Percentiles rank a stretch among this genome's conserved stretches.
phyloP scores from a whole-genome alignment of 2,888 invertebrate genomes.

The Athetis lepigone region DNA sequence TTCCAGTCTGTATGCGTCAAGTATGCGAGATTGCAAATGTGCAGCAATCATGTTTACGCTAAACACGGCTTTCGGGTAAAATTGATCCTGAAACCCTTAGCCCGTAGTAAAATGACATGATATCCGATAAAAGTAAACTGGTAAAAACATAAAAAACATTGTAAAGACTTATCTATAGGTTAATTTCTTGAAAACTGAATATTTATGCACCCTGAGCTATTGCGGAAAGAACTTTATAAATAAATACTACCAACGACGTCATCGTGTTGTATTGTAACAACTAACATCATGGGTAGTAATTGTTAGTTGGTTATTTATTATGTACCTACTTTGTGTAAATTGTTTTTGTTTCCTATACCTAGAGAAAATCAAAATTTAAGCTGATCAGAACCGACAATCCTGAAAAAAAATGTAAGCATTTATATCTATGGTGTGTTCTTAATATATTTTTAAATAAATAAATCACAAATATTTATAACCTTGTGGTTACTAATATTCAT shows the following conservation, averaged over 20 bases:
- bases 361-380: background rate
- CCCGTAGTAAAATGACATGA: background rate
- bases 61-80: background rate
- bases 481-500: background rate
- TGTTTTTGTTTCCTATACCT: background rate
- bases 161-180: background rate
- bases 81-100: conserved; percentile 3
- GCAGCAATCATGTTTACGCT: conserved; percentile 1
- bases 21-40: background rate
- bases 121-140: background rate
- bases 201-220: background rate
- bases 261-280: background rate
- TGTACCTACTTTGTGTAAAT: background rate
- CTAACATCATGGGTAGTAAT: background rate
- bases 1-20: background rate
- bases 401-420: too few relatives aligned
- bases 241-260: background rate
- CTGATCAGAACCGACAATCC: background rate
- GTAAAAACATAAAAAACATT: background rate
- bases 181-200: background rate
- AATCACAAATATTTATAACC: too few relatives aligned
- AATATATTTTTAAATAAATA: too few relatives aligned
- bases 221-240: conserved; percentile 15
- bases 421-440: too few relatives aligned
- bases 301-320: background rate